These are phyloP conservation scores for Nycteola revayana DNA, from an alignment of 2,888 invertebrate species.

Conservation along the genomic window DNA sequence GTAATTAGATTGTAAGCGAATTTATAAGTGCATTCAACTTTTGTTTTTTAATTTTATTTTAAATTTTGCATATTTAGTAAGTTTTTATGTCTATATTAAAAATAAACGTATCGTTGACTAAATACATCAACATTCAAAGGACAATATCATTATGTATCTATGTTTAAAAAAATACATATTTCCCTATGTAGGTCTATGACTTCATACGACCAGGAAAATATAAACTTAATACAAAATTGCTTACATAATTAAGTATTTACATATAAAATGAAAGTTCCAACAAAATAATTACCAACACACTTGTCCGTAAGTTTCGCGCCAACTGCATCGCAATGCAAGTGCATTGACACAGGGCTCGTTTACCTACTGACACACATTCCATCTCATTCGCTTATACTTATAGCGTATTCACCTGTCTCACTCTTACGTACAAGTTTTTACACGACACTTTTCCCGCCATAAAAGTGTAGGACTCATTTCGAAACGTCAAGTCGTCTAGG, in stretches of 20 bases:
- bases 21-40: too few species aligned
- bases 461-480: slow-evolving; percentile 57
- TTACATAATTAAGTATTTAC: not conserved
- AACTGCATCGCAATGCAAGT: slow-evolving; percentile 38
- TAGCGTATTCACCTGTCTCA: slow-evolving; percentile 34
- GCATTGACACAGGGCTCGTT: slow-evolving; percentile 60
- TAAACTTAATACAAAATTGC: too few species aligned
- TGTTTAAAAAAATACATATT: too few species aligned
- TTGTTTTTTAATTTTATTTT: too few species aligned
- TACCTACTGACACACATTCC: slow-evolving; percentile 71
- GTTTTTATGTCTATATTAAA: too few species aligned
- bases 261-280: slow-evolving; percentile 7
- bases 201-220: too few species aligned
- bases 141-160: too few species aligned
- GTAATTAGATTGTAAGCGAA: too few species aligned
- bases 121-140: too few species aligned
- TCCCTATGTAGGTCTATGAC: too few species aligned
- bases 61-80: too few species aligned
- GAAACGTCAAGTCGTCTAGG: slow-evolving; percentile 38
- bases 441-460: slow-evolving; percentile 63
- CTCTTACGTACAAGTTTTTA: slow-evolving; percentile 51
- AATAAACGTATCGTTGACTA: too few species aligned
- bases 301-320: slow-evolving; percentile 20
- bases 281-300: slow-evolving; percentile 20
- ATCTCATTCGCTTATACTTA: slow-evolving; percentile 43